Conservation (phyloP, 2,888 invertebrate genomes). For the Mantis religiosa region DNA sequence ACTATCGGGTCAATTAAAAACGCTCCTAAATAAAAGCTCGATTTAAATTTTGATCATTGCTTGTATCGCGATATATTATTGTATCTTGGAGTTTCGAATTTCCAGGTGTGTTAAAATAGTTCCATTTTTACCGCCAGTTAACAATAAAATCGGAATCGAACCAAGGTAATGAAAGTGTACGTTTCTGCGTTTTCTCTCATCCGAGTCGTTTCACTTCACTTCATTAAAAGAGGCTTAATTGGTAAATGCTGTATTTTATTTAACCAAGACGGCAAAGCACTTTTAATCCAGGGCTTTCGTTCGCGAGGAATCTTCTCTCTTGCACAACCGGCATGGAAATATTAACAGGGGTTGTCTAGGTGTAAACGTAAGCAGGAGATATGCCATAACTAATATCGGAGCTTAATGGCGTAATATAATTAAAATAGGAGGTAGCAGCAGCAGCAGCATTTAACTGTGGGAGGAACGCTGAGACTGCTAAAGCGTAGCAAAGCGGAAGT, state of each 20-base stretch:
- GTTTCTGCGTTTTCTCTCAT: neutral
- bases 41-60: too few relatives aligned
- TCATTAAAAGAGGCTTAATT: neutral
- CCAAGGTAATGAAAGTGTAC: neutral
- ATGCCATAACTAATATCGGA: slow-evolving; percentile 9
- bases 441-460: neutral
- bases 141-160: neutral
- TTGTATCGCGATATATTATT: too few relatives aligned
- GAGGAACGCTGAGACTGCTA: neutral
- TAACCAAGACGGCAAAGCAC: neutral
- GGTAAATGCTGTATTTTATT: neutral
- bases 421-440: neutral
- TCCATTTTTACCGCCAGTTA: neutral
- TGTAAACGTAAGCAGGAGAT: neutral
- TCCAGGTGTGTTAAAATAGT: neutral
- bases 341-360: neutral
- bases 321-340: neutral
- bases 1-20: too few relatives aligned
- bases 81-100: too few relatives aligned
- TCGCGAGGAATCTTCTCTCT: neutral
- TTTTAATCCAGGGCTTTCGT: neutral
- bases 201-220: neutral
- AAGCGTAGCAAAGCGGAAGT: neutral
- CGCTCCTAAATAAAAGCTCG: too few relatives aligned
- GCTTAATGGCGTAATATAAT: slow-evolving; percentile 12